Percentiles rank a stretch among this genome's conserved stretches.
phyloP scores from a whole-genome alignment of 64 coral and sea anemone species.

The Trachythela sp. region DNA sequence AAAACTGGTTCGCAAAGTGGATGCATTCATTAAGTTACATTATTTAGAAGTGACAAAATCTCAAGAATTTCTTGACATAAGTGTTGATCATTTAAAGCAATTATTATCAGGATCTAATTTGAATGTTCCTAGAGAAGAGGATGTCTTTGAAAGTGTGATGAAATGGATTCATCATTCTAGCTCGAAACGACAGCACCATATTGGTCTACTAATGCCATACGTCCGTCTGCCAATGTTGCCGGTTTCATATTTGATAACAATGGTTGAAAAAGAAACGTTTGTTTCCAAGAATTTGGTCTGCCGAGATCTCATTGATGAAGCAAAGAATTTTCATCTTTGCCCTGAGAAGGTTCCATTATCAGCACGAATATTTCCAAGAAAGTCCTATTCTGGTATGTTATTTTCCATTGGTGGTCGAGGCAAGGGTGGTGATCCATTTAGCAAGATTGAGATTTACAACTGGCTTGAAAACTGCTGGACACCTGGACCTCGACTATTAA shows the following conservation, averaged over 20 bases:
- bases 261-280: constrained; percentile 52
- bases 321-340: constrained; percentile 91
- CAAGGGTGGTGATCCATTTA: constrained; percentile 82
- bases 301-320: constrained; percentile 90
- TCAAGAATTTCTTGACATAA: constrained; percentile 70
- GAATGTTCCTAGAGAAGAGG: constrained; percentile 66
- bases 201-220: constrained; percentile 62
- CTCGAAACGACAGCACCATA: constrained; percentile 33
- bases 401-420: constrained; percentile 96
- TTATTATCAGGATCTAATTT: constrained; percentile 71
- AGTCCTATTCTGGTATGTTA: constrained; percentile 50
- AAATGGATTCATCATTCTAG: constrained; percentile 66
- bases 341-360: constrained; percentile 56
- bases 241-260: constrained; percentile 52
- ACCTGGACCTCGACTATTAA: constrained; percentile 61
- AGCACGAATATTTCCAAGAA: constrained; percentile 78
- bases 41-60: constrained; percentile 69
- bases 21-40: constrained; percentile 57
- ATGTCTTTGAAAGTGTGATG: constrained; percentile 82
- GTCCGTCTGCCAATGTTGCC: constrained; percentile 69
- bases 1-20: constrained; percentile 69
- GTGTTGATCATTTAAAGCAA: constrained; percentile 55
- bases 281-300: constrained; percentile 57
- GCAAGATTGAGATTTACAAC: constrained; percentile 82
- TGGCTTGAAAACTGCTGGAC: constrained; percentile 91